Evolutionary conservation across 2,113 vertebrate species (phyloP).

Genomic region (Cheirogaleus medius): DNA sequence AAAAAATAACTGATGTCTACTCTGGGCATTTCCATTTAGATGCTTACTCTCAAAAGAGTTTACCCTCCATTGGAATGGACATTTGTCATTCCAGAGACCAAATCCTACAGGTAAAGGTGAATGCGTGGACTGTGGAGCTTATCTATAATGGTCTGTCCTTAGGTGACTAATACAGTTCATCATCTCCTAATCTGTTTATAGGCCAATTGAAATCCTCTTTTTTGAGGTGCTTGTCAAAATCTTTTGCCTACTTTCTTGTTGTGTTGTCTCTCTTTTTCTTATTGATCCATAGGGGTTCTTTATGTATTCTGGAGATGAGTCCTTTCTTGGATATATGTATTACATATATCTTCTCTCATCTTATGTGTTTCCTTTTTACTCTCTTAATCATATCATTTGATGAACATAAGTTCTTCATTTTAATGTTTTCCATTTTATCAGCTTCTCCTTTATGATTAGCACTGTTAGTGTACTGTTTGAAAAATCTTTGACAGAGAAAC

Average conservation of each 20-base stretch:
- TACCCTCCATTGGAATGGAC: neutral
- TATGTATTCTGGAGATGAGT: neutral
- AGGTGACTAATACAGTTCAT: neutral
- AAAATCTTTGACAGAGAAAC: conserved; percentile 2
- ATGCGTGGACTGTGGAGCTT: neutral
- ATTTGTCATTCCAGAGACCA: neutral
- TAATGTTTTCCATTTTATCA: neutral
- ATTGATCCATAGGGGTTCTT: neutral
- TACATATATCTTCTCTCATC: neutral
- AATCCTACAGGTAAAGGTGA: neutral
- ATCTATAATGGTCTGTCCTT: neutral
- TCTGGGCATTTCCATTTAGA: neutral
- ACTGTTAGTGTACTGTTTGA: neutral
- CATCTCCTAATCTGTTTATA: neutral
- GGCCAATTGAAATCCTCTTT: conserved; percentile 8
- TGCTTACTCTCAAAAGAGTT: neutral
- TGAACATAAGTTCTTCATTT: conserved; percentile 9
- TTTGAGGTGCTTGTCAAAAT: neutral
- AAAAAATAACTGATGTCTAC: neutral
- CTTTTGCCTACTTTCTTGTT: neutral
- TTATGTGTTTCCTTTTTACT: neutral
- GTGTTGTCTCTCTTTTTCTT: neutral
- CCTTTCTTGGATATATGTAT: neutral
- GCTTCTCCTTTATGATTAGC: neutral
- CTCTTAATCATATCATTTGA: neutral